Percentiles rank a stretch among this genome's conserved stretches.
Conservation (phyloP, 2,113 vertebrate species). For the Mesembrinibis cayennensis region DNA sequence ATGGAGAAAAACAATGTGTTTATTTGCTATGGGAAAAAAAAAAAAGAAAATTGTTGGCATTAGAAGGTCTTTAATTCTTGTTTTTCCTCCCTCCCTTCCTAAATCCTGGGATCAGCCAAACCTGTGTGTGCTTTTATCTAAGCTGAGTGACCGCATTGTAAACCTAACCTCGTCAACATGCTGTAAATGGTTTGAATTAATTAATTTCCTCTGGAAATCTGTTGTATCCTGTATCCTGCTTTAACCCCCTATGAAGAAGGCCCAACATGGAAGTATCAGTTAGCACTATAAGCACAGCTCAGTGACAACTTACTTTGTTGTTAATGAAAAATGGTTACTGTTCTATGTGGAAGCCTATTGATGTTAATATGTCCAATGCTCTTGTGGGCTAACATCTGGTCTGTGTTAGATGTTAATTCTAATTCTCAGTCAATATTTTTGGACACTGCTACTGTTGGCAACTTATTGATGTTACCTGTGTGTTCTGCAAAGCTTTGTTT, state of each 20-base stretch:
- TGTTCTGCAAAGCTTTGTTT: slow-evolving; percentile 35
- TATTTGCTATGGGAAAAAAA: background rate
- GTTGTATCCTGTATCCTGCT: slow-evolving; percentile 76
- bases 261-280: slow-evolving; percentile 75
- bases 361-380: slow-evolving; percentile 76
- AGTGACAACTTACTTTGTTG: slow-evolving; percentile 74
- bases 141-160: slow-evolving; percentile 55
- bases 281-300: slow-evolving; percentile 70
- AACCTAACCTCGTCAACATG: slow-evolving; percentile 57
- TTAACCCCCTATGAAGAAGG: slow-evolving; percentile 66
- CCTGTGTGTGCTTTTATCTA: slow-evolving; percentile 46
- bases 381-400: slow-evolving; percentile 82
- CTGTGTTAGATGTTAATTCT: slow-evolving; percentile 78
- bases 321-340: slow-evolving; percentile 86
- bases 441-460: slow-evolving; percentile 57
- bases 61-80: slow-evolving; percentile 5
- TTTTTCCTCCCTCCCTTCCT: slow-evolving; percentile 5
- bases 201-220: slow-evolving; percentile 83
- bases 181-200: slow-evolving; percentile 77
- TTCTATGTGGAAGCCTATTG: slow-evolving; percentile 78
- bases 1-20: background rate
- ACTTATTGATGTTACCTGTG: slow-evolving; percentile 37
- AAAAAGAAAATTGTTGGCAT: background rate
- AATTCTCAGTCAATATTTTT: slow-evolving; percentile 71
- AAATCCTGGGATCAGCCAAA: slow-evolving; percentile 41